phyloP scores from a whole-genome alignment of 2,888 invertebrate genomes.

The Noctua fimbriata region DNA sequence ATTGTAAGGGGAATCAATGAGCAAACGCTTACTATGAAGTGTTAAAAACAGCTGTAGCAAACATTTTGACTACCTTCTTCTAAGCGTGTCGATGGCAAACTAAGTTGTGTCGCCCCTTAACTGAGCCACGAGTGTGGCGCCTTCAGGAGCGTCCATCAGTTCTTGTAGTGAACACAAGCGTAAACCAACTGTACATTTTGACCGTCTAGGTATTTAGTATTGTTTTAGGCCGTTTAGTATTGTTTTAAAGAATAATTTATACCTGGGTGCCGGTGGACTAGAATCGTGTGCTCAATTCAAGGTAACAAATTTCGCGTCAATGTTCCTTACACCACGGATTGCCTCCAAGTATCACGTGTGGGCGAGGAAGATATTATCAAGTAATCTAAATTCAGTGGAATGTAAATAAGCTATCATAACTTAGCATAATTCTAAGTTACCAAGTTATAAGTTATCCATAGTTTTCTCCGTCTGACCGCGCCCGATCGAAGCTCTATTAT shows the following conservation, averaged over 20 bases:
- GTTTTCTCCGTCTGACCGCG: slow-evolving; percentile 32
- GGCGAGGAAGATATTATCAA: slow-evolving; percentile 17
- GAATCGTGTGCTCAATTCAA: neutral
- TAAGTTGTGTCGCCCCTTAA: neutral
- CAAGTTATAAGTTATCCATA: slow-evolving; percentile 41
- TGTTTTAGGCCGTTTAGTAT: too few relatives aligned
- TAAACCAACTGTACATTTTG: neutral
- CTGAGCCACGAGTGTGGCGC: neutral
- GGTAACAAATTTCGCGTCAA: neutral
- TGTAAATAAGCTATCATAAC: slow-evolving; percentile 37
- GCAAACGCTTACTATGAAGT: neutral
- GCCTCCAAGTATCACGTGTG: neutral
- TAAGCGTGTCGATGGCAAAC: neutral
- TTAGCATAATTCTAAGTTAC: slow-evolving; percentile 16
- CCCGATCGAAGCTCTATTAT: slow-evolving; percentile 33
- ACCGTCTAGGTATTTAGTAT: neutral
- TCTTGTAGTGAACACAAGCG: neutral
- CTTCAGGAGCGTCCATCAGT: neutral
- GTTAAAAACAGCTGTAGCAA: neutral
- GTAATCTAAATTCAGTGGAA: slow-evolving; percentile 25
- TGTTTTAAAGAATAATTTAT: neutral
- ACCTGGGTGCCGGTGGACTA: too few relatives aligned
- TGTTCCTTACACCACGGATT: neutral
- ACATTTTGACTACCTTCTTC: neutral
- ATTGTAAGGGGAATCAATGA: neutral